Conservation (phyloP, 2,888 invertebrate species). For the Mesorhabditis belari region DNA sequence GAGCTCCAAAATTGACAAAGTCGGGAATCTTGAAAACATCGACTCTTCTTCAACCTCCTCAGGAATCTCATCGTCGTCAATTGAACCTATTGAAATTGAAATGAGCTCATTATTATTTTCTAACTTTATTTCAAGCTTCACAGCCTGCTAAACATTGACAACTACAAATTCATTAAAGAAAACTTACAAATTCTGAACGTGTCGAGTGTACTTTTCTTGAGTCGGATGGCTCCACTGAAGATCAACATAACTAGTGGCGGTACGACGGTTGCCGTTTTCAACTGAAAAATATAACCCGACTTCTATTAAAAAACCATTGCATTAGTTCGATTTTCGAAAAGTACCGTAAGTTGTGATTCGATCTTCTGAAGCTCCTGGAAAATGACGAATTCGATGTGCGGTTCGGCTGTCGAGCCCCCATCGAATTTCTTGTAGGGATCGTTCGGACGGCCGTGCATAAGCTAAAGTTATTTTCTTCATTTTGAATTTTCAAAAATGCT, state of each 20-base stretch:
- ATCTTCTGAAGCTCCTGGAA: slow-evolving; percentile 45
- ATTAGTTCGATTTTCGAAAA: slow-evolving; percentile 1
- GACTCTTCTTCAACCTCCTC: background rate
- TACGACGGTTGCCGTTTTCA: slow-evolving; percentile 73
- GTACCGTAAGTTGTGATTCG: slow-evolving; percentile 38
- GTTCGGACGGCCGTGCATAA: background rate
- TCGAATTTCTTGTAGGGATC: too few species aligned
- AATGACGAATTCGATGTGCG: slow-evolving; percentile 37
- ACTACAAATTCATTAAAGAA: background rate
- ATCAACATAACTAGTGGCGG: slow-evolving; percentile 74
- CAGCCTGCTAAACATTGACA: too few species aligned
- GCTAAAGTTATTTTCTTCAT: background rate
- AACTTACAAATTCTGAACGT: slow-evolving; percentile 29
- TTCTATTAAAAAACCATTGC: too few species aligned
- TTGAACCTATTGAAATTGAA: too few species aligned
- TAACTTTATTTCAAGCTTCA: too few species aligned
- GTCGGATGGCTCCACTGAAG: slow-evolving; percentile 65
- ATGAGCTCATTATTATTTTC: too few species aligned
- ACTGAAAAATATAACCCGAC: slow-evolving; percentile 66
- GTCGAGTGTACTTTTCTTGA: slow-evolving; percentile 17
- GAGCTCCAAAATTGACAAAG: slow-evolving; percentile 17
- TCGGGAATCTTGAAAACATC: background rate
- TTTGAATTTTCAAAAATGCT: background rate
- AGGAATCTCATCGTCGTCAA: background rate
- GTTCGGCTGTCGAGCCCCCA: slow-evolving; percentile 14